Base-by-base conservation (phyloP, 2,113 vertebrate species). In the Leptocoma aspasia region DNA sequence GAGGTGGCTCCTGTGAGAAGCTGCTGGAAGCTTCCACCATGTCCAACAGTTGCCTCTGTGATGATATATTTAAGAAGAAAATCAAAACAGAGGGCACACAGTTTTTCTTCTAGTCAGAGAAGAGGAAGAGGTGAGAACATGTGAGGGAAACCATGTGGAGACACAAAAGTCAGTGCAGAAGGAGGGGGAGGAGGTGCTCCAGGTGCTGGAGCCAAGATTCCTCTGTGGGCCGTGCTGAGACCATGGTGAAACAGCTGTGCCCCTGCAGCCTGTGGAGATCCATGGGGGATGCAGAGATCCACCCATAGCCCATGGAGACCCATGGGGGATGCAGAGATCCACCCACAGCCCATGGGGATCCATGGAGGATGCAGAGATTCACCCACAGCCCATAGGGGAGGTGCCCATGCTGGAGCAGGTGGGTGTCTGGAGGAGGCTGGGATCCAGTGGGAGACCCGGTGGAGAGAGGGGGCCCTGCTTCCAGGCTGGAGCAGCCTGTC, bases 341-440 rank as follows among this genome's bases (percentile, higher is more conserved):
- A 47, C 12, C 12, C 8, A 17, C 26, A 57, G 33, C 19, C n/a
- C 3, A 0, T 37, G 27, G 47, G 11, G 3, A 65, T 45, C 64
- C 63, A 18, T 0, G 3, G 31, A 31, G 10, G 16, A 18, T n/a
- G 42, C 64, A 26, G 23, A 19, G 35, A 60, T 27, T 35, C 23
- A 47, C 12, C 12, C 8, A 17, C 26, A 57, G 33, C 19, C n/a
- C 3, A 0, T 37, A 27, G 47, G 11, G 3, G 3, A 28, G 30
- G 22, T 20, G 8, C 26, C 11, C 19, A 18, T 10, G 8, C 24
- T 0, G 0, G 41, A 17, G 24, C 2, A 12, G n/a, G n/a, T n/a
- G n/a, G n/a, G n/a, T n/a, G n/a, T n/a, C 42, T 75, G 50, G 15
- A 71, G 37, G 30, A 54, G 30, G 37, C 50, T 71, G 69, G 26